phyloP scores from a whole-genome alignment of 2,113 vertebrate genomes.

The Entelurus aequoreus region DNA sequence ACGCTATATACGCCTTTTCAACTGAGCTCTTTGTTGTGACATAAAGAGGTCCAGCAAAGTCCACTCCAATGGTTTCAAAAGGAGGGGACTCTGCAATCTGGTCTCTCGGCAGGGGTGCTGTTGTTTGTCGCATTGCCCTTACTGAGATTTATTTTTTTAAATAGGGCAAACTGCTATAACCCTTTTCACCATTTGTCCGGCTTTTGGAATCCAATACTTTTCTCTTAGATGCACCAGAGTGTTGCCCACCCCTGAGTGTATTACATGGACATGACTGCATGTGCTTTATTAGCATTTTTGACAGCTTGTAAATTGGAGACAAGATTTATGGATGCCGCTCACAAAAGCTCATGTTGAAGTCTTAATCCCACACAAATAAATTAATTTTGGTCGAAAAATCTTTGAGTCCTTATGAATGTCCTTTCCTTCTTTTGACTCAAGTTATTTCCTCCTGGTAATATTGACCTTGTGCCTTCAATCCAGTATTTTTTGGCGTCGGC shows the following conservation, averaged over 20 bases:
- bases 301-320: too few relatives aligned
- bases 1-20: constrained; percentile 5
- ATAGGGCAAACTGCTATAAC: too few relatives aligned
- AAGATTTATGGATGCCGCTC: too few relatives aligned
- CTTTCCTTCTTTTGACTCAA: not conserved
- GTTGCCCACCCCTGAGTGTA: too few relatives aligned
- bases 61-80: constrained; percentile 20
- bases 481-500: constrained; percentile 6
- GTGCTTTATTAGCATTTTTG: too few relatives aligned
- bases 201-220: too few relatives aligned
- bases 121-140: too few relatives aligned
- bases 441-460: constrained; percentile 11
- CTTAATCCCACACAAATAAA: constrained; percentile 15
- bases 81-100: constrained; percentile 10
- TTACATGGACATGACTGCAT: too few relatives aligned
- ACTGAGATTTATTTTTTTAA: too few relatives aligned
- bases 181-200: too few relatives aligned
- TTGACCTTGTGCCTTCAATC: constrained; percentile 8
- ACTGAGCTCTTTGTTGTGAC: not conserved
- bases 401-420: constrained; percentile 3
- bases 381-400: constrained; percentile 6
- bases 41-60: constrained; percentile 23
- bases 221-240: too few relatives aligned
- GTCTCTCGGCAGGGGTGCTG: constrained; percentile 11
- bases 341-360: constrained; percentile 6